These are phyloP conservation scores for Beris chalybata DNA, from an alignment of 2,888 invertebrate genomes.

Conservation along the genomic window DNA sequence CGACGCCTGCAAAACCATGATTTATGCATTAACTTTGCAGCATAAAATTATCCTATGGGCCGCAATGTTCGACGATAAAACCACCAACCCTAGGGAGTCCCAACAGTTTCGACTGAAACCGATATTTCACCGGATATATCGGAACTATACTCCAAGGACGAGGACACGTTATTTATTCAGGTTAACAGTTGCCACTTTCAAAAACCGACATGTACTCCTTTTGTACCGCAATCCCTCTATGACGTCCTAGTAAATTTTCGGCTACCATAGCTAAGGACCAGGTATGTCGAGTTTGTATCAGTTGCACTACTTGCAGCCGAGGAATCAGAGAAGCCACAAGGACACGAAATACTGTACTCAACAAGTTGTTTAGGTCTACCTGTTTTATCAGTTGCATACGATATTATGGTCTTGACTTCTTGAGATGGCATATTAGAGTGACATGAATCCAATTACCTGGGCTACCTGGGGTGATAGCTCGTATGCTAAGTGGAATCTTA, in stretches of 20 bases:
- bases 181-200: slow-evolving; percentile 16
- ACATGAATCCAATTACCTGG: slow-evolving; percentile 7
- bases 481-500: slow-evolving; percentile 19
- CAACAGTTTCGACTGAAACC: neutral
- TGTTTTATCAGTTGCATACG: too few relatives aligned
- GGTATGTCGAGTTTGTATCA: too few relatives aligned
- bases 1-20: slow-evolving; percentile 26
- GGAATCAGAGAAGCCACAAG: too few relatives aligned
- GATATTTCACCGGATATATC: slow-evolving; percentile 16
- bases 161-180: slow-evolving; percentile 25
- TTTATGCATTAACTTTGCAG: slow-evolving; percentile 39
- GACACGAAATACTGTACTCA: too few relatives aligned
- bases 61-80: slow-evolving; percentile 13
- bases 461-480: neutral
- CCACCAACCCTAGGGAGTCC: slow-evolving; percentile 23
- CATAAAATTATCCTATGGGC: slow-evolving; percentile 34
- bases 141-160: slow-evolving; percentile 25
- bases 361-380: too few relatives aligned
- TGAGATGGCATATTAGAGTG: neutral
- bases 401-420: too few relatives aligned
- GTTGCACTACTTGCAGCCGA: too few relatives aligned
- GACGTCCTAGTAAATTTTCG: too few relatives aligned
- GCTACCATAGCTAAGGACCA: too few relatives aligned
- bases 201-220: neutral
- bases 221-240: too few relatives aligned